Evolutionary conservation across 1,140 invertebrate genomes (phyloP).

Genomic region (Reticulitermes speratus): DNA sequence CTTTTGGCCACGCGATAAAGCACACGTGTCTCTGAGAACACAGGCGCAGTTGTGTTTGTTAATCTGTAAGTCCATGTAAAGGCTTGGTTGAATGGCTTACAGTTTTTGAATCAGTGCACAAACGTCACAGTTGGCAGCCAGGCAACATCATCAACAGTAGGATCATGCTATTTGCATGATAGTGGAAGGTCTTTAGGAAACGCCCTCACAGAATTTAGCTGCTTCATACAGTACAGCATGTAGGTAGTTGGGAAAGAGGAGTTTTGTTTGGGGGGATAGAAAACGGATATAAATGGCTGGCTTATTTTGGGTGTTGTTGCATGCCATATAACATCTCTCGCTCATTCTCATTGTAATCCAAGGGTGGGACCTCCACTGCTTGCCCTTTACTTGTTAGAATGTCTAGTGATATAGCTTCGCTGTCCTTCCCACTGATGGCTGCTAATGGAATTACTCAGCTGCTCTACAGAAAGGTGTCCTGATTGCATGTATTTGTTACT

Average conservation of each 20-base stretch:
- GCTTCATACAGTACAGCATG: neutral
- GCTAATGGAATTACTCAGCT: neutral
- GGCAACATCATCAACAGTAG: neutral
- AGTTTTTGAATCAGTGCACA: too few species aligned
- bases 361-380: neutral
- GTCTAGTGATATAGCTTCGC: neutral
- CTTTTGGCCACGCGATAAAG: too few species aligned
- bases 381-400: slow-evolving; percentile 3
- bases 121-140: too few species aligned
- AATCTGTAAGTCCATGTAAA: too few species aligned
- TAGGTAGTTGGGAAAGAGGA: neutral
- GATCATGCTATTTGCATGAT: neutral
- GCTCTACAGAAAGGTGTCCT: too few species aligned
- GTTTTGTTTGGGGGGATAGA: neutral
- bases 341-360: slow-evolving; percentile 12
- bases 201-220: neutral
- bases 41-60: too few species aligned
- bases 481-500: too few species aligned
- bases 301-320: slow-evolving; percentile 15
- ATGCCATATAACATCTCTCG: neutral
- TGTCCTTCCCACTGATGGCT: neutral
- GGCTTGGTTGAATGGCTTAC: too few species aligned
- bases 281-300: slow-evolving; percentile 2
- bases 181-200: neutral
- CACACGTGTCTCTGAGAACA: too few species aligned